Evolutionary conservation across 2,797 vertebrate species (phyloP).

Genomic region (Diplodus puntazzo): DNA sequence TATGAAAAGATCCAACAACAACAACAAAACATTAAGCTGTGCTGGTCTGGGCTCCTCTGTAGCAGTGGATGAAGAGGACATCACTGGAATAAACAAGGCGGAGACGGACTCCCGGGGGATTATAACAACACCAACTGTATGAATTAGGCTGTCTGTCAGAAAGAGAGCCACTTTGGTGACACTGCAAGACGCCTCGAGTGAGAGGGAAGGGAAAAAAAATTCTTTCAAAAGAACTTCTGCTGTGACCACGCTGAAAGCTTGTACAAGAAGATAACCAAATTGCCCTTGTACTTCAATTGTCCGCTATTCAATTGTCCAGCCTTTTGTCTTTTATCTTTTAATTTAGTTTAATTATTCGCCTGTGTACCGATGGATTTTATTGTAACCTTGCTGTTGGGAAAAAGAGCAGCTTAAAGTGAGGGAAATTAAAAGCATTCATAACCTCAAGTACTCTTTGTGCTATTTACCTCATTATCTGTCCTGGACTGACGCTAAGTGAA

Average conservation of each 20-base stretch:
- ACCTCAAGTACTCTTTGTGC: slow-evolving; percentile 40
- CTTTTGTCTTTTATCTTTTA: slow-evolving; percentile 48
- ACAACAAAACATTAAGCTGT: slow-evolving; percentile 61
- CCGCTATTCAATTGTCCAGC: slow-evolving; percentile 41
- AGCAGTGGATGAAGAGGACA: slow-evolving; percentile 59
- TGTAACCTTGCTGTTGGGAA: slow-evolving; percentile 38
- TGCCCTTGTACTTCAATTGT: slow-evolving; percentile 43
- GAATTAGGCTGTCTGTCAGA: slow-evolving; percentile 67
- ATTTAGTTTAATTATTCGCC: slow-evolving; percentile 54
- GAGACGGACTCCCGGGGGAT: slow-evolving; percentile 56
- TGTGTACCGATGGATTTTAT: slow-evolving; percentile 21
- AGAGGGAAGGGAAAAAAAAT: slow-evolving; percentile 22
- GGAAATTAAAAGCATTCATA: slow-evolving; percentile 61
- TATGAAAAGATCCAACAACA: slow-evolving; percentile 57
- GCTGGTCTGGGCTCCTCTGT: slow-evolving; percentile 56
- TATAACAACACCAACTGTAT: slow-evolving; percentile 56
- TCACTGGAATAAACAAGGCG: slow-evolving; percentile 68
- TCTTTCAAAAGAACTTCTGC: slow-evolving; percentile 29
- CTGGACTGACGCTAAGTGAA: slow-evolving; percentile 53
- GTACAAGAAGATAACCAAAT: slow-evolving; percentile 59
- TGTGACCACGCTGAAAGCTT: slow-evolving; percentile 28
- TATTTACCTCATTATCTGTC: slow-evolving; percentile 50
- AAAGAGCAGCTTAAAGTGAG: slow-evolving; percentile 35
- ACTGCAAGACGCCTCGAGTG: slow-evolving; percentile 40
- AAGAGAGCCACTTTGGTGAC: slow-evolving; percentile 51